Percentiles rank a stretch among this genome's conserved stretches.
phyloP scores from a whole-genome alignment of 1,140 invertebrate species.

The Chlorops oryzae region DNA sequence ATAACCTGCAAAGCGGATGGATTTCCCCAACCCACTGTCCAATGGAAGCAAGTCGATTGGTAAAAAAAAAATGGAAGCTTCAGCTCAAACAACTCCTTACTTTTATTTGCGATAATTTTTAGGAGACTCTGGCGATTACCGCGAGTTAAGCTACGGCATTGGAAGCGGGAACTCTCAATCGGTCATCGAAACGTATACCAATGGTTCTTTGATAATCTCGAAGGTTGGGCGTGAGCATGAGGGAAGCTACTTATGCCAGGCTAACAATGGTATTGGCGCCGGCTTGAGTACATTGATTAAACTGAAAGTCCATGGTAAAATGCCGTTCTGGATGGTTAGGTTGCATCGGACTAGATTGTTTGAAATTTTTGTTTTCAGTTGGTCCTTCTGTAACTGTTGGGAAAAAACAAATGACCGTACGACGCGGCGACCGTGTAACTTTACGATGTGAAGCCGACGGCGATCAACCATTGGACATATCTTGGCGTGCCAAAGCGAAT shows the following conservation, averaged over 20 bases:
- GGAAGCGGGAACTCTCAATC: slow-evolving; percentile 23
- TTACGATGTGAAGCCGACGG: slow-evolving; percentile 76
- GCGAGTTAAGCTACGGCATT: slow-evolving; percentile 50
- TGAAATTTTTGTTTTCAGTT: slow-evolving; percentile 18
- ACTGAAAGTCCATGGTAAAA: slow-evolving; percentile 67
- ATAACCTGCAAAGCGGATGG: slow-evolving; percentile 71
- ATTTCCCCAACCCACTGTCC: slow-evolving; percentile 66
- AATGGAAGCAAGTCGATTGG: slow-evolving; percentile 62
- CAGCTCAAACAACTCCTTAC: slow-evolving; percentile 22
- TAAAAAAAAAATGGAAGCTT: slow-evolving; percentile 25
- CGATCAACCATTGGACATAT: slow-evolving; percentile 75
- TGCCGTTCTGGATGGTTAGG: not conserved
- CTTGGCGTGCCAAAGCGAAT: slow-evolving; percentile 56
- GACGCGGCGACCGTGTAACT: slow-evolving; percentile 59
- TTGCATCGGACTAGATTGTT: not conserved
- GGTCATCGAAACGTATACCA: slow-evolving; percentile 47
- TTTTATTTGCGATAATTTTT: not conserved
- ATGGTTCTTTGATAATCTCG: slow-evolving; percentile 52
- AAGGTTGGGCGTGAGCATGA: slow-evolving; percentile 58
- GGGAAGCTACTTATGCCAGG: slow-evolving; percentile 75
- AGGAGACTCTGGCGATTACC: slow-evolving; percentile 55
- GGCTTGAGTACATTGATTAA: slow-evolving; percentile 67
- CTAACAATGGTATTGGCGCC: slow-evolving; percentile 67
- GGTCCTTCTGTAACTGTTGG: slow-evolving; percentile 34
- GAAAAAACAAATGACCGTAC: slow-evolving; percentile 56